These are phyloP conservation scores for Eilema caniola DNA, from an alignment of 2,888 invertebrate genomes.

Conservation along the genomic window DNA sequence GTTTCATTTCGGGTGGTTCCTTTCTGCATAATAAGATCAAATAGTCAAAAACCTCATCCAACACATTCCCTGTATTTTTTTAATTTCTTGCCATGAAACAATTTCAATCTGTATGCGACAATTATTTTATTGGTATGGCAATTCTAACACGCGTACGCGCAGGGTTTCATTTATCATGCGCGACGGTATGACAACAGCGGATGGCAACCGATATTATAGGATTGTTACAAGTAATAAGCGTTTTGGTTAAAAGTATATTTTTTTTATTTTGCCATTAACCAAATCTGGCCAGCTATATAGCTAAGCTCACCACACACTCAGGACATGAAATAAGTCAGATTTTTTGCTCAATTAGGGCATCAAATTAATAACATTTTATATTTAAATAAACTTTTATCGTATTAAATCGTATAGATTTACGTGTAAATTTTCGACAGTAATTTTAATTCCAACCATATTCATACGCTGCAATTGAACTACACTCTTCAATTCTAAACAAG, in stretches of 20 bases:
- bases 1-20: too few relatives aligned
- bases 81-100: neutral
- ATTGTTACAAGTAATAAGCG: constrained; percentile 56
- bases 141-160: constrained; percentile 51
- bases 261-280: neutral
- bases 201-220: constrained; percentile 71
- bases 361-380: too few relatives aligned
- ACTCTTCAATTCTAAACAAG: constrained; percentile 18
- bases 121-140: constrained; percentile 45
- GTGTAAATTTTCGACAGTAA: neutral
- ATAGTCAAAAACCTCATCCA: neutral
- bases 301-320: too few relatives aligned
- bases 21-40: too few relatives aligned
- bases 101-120: constrained; percentile 43
- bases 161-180: constrained; percentile 73
- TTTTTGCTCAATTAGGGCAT: too few relatives aligned
- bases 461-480: constrained; percentile 12
- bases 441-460: neutral
- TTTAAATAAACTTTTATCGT: too few relatives aligned
- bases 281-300: neutral
- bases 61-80: neutral
- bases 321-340: too few relatives aligned
- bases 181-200: constrained; percentile 62
- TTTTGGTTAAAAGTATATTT: constrained; percentile 14
- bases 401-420: too few relatives aligned